phyloP scores from a whole-genome alignment of 2,113 vertebrate genomes.

The Heterotilapia buettikoferi region DNA sequence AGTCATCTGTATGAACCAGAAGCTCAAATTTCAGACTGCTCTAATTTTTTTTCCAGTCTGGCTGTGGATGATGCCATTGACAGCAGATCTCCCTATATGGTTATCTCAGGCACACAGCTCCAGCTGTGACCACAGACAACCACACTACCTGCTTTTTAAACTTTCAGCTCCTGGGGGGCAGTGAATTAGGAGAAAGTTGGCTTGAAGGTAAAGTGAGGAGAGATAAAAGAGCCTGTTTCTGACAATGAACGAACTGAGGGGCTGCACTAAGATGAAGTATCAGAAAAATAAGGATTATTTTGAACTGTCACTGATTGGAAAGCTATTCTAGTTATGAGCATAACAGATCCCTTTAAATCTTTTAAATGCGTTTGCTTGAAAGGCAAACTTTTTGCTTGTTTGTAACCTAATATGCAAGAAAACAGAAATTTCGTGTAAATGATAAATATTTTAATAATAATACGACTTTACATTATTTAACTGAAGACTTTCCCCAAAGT shows the following conservation, averaged over 20 bases:
- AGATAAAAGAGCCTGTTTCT: not conserved
- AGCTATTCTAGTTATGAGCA: not conserved
- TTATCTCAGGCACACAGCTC: not conserved
- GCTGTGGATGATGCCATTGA: not conserved
- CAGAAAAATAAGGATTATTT: not conserved
- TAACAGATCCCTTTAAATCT: not conserved
- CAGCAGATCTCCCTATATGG: not conserved
- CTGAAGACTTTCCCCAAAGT: not conserved
- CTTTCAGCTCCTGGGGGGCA: not conserved
- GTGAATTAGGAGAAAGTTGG: not conserved
- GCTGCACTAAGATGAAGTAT: not conserved
- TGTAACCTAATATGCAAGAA: not conserved
- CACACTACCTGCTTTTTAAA: not conserved
- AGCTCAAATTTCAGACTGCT: not conserved
- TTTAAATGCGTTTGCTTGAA: not conserved
- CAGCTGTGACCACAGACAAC: not conserved
- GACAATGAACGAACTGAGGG: not conserved
- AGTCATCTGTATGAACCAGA: not conserved
- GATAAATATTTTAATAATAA: not conserved
- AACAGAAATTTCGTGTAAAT: not conserved
- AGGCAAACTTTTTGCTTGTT: not conserved
- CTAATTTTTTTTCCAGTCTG: not conserved
- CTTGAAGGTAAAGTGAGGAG: not conserved
- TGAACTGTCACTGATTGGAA: not conserved
- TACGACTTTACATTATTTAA: not conserved